Percentiles rank a stretch among this genome's conserved stretches.
Evolutionary conservation across 1,140 invertebrate species (phyloP).

Genomic region (Zaprionus taronus): DNA sequence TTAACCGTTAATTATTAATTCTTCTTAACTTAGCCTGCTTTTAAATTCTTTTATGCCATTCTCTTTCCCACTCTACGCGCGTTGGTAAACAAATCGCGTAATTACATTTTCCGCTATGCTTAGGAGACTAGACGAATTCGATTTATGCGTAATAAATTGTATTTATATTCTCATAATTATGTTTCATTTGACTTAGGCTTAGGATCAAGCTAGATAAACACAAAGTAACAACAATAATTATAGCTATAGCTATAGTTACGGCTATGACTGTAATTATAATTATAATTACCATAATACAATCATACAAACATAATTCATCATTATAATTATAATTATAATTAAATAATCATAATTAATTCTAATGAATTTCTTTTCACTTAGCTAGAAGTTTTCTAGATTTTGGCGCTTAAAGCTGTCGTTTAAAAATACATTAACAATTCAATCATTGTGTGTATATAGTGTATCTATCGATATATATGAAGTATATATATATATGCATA

Average conservation of each 20-base stretch:
- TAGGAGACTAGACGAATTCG: slow-evolving; percentile 65
- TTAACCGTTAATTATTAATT: slow-evolving; percentile 62
- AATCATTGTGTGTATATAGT: slow-evolving; percentile 61
- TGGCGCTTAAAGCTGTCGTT: slow-evolving; percentile 78
- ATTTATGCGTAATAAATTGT: slow-evolving; percentile 68
- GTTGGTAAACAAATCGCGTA: slow-evolving; percentile 46
- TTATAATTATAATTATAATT: not conserved
- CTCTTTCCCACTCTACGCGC: not conserved
- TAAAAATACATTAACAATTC: slow-evolving; percentile 82
- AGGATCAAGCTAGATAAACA: slow-evolving; percentile 64
- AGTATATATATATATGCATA: not conserved
- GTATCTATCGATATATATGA: not conserved
- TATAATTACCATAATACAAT: not conserved
- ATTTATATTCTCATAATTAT: slow-evolving; percentile 28
- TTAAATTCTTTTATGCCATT: slow-evolving; percentile 66
- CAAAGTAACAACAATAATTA: slow-evolving; percentile 71
- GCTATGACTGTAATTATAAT: not conserved
- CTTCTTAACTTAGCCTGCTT: slow-evolving; percentile 57
- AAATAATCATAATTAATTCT: not conserved
- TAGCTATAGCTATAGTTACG: slow-evolving; percentile 1
- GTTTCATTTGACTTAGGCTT: slow-evolving; percentile 19
- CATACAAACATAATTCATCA: not conserved
- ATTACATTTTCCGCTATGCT: slow-evolving; percentile 72
- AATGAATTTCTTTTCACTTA: slow-evolving; percentile 38
- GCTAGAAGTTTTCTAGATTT: slow-evolving; percentile 58